A percentile compares a stretch with the other conserved stretches of the same genome.
phyloP scores from a whole-genome alignment of 1,140 invertebrate genomes.

The Vanessa atalanta region DNA sequence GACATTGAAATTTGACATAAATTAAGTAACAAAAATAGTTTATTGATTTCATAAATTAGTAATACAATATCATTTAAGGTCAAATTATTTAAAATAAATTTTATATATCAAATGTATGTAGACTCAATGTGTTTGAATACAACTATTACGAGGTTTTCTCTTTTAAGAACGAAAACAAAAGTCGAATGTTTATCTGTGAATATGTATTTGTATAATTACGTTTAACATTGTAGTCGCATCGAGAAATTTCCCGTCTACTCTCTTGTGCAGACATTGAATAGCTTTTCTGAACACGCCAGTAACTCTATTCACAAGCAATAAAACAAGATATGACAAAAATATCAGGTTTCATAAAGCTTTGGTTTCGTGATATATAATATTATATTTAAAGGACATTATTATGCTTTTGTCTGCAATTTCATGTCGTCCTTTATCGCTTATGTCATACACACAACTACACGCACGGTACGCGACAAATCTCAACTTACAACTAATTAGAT shows the following conservation, averaged over 20 bases:
- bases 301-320: slow-evolving; percentile 73
- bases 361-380: slow-evolving; percentile 78
- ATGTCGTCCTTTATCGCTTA: slow-evolving; percentile 48
- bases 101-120: not conserved
- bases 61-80: not conserved
- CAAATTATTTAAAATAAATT: not conserved
- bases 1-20: not conserved
- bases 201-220: slow-evolving; percentile 29
- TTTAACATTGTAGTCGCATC: slow-evolving; percentile 22
- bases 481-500: slow-evolving; percentile 40
- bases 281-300: slow-evolving; percentile 53
- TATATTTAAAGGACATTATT: slow-evolving; percentile 77
- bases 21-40: too few species aligned
- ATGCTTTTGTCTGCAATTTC: slow-evolving; percentile 63
- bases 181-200: not conserved
- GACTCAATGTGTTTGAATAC: not conserved
- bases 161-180: not conserved
- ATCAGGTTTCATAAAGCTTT: slow-evolving; percentile 80
- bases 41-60: too few species aligned
- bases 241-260: slow-evolving; percentile 46
- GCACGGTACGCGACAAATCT: slow-evolving; percentile 46
- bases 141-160: not conserved
- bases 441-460: slow-evolving; percentile 20
- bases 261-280: slow-evolving; percentile 53
- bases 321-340: slow-evolving; percentile 81